Evolutionary conservation across 2,888 invertebrate species (phyloP).

Genomic region (Ectropis crepuscularia): DNA sequence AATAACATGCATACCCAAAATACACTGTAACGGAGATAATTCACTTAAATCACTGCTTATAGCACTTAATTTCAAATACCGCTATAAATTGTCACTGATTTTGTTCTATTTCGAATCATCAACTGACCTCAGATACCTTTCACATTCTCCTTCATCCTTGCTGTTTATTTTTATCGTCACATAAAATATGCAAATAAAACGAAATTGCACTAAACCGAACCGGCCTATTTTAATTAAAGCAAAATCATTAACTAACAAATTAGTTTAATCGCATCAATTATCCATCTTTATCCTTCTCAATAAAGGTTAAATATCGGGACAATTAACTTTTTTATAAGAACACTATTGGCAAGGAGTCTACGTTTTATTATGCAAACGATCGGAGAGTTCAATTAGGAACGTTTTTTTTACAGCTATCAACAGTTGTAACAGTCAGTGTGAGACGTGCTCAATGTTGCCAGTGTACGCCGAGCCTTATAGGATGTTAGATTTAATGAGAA

Average conservation of each 20-base stretch:
- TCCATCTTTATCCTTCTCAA: constrained; percentile 22
- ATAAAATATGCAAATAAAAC: constrained; percentile 17
- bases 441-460: constrained; percentile 51
- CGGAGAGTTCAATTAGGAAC: constrained; percentile 49
- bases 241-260: constrained; percentile 26
- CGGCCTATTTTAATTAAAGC: constrained; percentile 16
- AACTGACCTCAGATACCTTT: constrained; percentile 8
- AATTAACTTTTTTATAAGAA: constrained; percentile 35
- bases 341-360: constrained; percentile 59
- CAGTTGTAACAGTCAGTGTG: constrained; percentile 61
- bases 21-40: too few relatives aligned
- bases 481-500: constrained; percentile 19
- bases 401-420: constrained; percentile 49
- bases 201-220: constrained; percentile 7
- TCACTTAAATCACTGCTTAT: too few relatives aligned
- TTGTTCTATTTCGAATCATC: too few relatives aligned
- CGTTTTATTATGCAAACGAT: constrained; percentile 75
- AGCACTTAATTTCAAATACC: too few relatives aligned
- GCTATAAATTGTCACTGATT: too few relatives aligned
- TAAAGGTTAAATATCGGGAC: constrained; percentile 40
- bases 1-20: too few relatives aligned
- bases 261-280: constrained; percentile 37
- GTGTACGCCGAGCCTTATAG: constrained; percentile 14
- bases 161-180: constrained; percentile 8
- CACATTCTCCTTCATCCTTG: background rate